Percentiles rank a stretch among this genome's conserved stretches.
Evolutionary conservation across 2,113 vertebrate species (phyloP).

Genomic region (Lycaon pictus): DNA sequence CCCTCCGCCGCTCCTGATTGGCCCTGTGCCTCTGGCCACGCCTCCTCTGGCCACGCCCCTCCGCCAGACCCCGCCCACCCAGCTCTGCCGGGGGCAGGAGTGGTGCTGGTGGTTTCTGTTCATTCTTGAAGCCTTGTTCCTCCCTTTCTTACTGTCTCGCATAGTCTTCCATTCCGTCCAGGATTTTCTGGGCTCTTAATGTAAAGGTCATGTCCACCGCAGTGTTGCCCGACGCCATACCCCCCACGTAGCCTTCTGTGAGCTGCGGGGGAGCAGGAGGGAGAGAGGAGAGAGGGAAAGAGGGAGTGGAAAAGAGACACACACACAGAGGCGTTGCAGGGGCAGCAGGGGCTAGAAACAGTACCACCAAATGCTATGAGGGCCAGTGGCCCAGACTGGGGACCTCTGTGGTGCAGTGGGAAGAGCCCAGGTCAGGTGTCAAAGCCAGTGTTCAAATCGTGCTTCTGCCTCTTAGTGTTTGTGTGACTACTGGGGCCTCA

Average conservation of each 20-base stretch:
- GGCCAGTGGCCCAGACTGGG: background rate
- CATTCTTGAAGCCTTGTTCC: background rate
- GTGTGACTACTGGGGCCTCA: background rate
- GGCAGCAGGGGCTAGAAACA: background rate
- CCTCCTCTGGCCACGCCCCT: background rate
- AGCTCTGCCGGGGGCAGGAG: fast-evolving
- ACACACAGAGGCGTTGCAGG: background rate
- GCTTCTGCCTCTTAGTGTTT: background rate
- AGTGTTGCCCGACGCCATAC: background rate
- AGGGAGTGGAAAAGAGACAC: background rate
- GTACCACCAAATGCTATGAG: background rate
- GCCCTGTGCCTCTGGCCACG: too few species aligned
- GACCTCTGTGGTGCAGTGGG: background rate
- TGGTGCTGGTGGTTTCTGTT: background rate
- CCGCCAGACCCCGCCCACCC: background rate
- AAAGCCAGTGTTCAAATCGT: background rate
- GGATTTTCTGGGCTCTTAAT: constrained; percentile 65
- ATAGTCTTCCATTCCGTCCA: background rate
- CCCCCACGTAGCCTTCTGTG: background rate
- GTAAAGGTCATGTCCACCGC: constrained; percentile 15
- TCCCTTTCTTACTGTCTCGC: background rate
- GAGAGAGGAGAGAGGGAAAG: too few species aligned
- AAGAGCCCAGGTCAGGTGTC: background rate
- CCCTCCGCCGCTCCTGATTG: background rate
- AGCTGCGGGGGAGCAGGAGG: background rate